Evolutionary conservation across 1,140 invertebrate genomes (phyloP).

Genomic region (Pseudomyrmex pallidus): DNA sequence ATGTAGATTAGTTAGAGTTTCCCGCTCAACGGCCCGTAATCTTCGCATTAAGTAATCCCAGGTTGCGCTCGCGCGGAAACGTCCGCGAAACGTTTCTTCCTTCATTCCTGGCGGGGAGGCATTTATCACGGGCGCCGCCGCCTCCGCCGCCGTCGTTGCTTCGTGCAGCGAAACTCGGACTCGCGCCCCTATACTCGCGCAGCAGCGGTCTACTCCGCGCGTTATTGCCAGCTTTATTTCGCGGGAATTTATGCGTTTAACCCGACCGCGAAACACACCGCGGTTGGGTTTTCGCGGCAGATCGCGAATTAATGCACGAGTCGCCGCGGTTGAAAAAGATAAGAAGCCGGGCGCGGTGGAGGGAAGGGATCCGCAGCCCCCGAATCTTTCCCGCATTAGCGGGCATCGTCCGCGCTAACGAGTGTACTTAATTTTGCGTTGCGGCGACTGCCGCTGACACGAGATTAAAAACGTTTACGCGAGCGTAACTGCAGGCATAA

Average conservation of each 20-base stretch:
- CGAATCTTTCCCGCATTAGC: slow-evolving; percentile 76
- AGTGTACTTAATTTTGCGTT: slow-evolving; percentile 75
- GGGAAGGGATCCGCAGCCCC: neutral
- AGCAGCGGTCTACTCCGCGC: slow-evolving; percentile 3
- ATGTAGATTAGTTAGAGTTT: slow-evolving; percentile 51
- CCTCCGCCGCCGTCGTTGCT: neutral
- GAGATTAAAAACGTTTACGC: slow-evolving; percentile 75
- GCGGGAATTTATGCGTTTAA: slow-evolving; percentile 40
- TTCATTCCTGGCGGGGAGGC: slow-evolving; percentile 36
- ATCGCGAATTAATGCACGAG: slow-evolving; percentile 70
- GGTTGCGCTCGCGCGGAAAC: slow-evolving; percentile 44
- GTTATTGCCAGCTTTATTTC: slow-evolving; percentile 60
- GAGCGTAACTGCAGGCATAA: slow-evolving; percentile 66
- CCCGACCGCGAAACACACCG: slow-evolving; percentile 41
- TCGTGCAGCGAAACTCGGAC: slow-evolving; percentile 8
- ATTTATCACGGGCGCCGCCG: slow-evolving; percentile 32
- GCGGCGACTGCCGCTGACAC: slow-evolving; percentile 67
- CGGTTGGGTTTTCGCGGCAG: slow-evolving; percentile 29
- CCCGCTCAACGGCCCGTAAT: slow-evolving; percentile 48
- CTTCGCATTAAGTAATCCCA: slow-evolving; percentile 57
- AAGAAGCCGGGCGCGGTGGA: slow-evolving; percentile 28
- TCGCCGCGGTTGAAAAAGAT: slow-evolving; percentile 65
- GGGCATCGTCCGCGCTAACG: slow-evolving; percentile 72
- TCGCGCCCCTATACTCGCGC: neutral
- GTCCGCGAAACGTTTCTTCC: slow-evolving; percentile 52